Conservation (phyloP, 2,113 vertebrate species). For the Oncorhynchus gorbuscha region DNA sequence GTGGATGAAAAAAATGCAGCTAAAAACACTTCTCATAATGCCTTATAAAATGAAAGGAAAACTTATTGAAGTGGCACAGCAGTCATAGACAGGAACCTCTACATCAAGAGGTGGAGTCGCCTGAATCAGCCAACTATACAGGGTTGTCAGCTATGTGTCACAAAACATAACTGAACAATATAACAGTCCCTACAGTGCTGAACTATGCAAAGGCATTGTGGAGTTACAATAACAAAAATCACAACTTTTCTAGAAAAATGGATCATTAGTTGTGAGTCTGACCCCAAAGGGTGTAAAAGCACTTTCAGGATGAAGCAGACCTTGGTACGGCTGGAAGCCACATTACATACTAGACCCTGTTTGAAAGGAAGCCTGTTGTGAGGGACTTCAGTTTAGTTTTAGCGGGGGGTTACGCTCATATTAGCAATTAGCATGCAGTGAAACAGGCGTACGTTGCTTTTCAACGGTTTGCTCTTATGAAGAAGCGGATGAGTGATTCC, state of each 20-base stretch:
- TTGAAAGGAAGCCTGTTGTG: neutral
- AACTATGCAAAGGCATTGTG: too few relatives aligned
- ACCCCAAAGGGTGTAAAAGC: slow-evolving; percentile 10
- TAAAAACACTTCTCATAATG: slow-evolving; percentile 27
- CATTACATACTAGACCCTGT: slow-evolving; percentile 48
- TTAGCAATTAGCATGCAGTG: too few relatives aligned
- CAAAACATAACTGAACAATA: slow-evolving; percentile 10
- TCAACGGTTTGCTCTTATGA: neutral
- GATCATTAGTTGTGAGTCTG: neutral
- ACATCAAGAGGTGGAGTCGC: slow-evolving; percentile 18
- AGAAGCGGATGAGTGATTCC: neutral
- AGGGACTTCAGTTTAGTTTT: neutral
- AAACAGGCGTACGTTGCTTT: neutral
- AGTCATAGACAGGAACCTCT: slow-evolving; percentile 36
- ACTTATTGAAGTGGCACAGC: slow-evolving; percentile 49
- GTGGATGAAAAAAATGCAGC: slow-evolving; percentile 65
- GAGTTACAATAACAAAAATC: neutral
- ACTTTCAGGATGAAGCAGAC: neutral
- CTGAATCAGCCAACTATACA: neutral
- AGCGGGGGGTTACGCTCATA: neutral
- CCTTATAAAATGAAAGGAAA: slow-evolving; percentile 49
- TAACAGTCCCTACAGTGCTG: too few relatives aligned
- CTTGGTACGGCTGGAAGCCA: slow-evolving; percentile 5
- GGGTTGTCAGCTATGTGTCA: neutral
- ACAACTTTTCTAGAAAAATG: neutral